Conservation (phyloP, 2,797 vertebrate genomes). For the Pipistrellus kuhlii region DNA sequence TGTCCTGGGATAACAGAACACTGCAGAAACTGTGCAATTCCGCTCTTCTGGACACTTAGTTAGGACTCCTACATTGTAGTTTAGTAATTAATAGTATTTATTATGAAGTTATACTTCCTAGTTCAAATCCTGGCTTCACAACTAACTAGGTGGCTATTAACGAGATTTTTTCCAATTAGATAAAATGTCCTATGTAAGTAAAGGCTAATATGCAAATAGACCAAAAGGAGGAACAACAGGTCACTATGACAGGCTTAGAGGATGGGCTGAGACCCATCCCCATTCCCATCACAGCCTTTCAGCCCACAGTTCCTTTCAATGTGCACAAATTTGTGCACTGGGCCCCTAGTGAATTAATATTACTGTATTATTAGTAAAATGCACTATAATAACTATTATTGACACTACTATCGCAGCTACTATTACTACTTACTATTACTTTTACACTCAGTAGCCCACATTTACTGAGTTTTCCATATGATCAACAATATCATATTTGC, state of each 20-base stretch:
- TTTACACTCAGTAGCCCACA: no score
- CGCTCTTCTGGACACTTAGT: not conserved
- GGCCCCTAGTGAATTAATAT: not conserved
- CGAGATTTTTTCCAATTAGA: not conserved
- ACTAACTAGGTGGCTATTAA: not conserved
- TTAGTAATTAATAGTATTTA: not conserved
- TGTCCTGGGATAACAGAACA: not conserved
- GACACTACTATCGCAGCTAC: fast-evolving
- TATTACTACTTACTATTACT: not conserved
- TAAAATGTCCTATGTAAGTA: not conserved
- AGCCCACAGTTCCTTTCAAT: no score
- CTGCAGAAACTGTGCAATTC: not conserved
- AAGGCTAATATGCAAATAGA: no score
- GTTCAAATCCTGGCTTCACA: not conserved
- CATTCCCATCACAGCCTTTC: no score
- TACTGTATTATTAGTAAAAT: not conserved
- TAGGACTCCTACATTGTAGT: not conserved
- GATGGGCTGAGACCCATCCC: no score
- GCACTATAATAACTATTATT: not conserved
- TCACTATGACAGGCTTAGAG: no score
- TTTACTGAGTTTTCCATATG: not conserved
- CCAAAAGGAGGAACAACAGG: no score
- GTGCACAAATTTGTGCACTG: no score
- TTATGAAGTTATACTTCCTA: not conserved
- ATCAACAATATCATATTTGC: not conserved